Base-by-base conservation (phyloP, 2,888 invertebrate species). In the Tigriopus californicus region DNA sequence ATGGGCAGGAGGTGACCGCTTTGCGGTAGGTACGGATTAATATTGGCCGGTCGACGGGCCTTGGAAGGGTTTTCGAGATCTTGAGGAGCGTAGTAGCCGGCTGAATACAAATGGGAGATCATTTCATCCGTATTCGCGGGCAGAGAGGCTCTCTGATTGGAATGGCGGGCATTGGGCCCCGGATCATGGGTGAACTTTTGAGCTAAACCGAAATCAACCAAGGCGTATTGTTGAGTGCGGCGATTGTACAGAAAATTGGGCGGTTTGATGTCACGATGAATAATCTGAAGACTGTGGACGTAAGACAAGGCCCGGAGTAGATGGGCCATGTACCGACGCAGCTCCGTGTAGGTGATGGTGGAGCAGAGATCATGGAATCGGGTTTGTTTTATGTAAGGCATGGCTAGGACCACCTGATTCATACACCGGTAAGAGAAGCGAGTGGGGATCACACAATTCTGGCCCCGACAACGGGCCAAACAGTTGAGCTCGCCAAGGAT, bases 161-260 rank as follows among this genome's bases (percentile, higher is more conserved):
- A n/a, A n/a, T n/a, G 49, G 13, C 20, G 24, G n/a, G 49, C n/a
- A 22, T 49, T 49, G 33, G 33, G 33, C 3, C 33, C 8, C 33
- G 33, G 33, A 8, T 33, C 33, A 8, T 33, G 3, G 33, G 33
- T 5, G 12, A 24, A 24, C 18, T 46, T 77, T 71, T 90, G 87
- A 22, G 90, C 86, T 63, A 91, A 74, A 0, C 91, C 91, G 75
- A 91, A 91, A 72, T 91, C 90, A 13, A 91, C 87, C 62, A 90
- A 72, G 57, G 85, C 74, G 71, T 68, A 80, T 80, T 76, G 77
- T 64, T 75, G 75, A 61, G 76, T 78, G 33, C 76, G 75, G 13
- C 87, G 75, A 70, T 88, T 83, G 68, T 86, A 89, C 11, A 91
- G 75, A 70, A 91, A 91, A 74, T 91, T 91, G 71, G 83, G 85